Base-by-base conservation (phyloP, 2,113 vertebrate genomes). In the Danionella cerebrum region DNA sequence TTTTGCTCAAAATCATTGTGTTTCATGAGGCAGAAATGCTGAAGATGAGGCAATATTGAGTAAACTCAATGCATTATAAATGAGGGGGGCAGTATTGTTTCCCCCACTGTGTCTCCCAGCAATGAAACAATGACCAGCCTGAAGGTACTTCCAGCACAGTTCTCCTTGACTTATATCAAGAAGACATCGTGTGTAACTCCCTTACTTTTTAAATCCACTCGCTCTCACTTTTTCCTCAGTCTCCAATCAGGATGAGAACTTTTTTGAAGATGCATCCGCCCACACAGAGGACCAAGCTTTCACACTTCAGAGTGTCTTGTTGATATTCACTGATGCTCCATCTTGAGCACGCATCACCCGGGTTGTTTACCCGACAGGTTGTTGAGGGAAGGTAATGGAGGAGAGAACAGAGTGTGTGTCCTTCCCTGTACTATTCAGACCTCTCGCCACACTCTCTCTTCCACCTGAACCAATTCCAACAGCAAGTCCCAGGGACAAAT, bases 381-480 rank as follows among this genome's bases (percentile, higher is more conserved):
- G 39, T 35, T 29, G 16, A 53, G 29, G 14, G 27, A n/a, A 31
- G 45, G 31, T 1, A n/a, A 14, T 8, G 44, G 54, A 18, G 41
- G 50, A n/a, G n/a, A n/a, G 36, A 50, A 7, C 13, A 25, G 42
- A 1, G 38, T 44, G 16, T 53, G 64, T 71, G 54, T 74, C 77
- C 78, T 74, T 73, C 75, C 57, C 10, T 67, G 53, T 58, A 24
- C 47, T 66, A 27, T 68, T 42, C 60, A 64, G 29, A 65, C 54
- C 10, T 54, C 16, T 29, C 6, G 35, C 38, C 48, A 22, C 59
- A 59, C 72, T 2, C 69, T 76, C 67, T 76, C 60, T 52, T 53
- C 68, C 62, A 65, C 76, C 69, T 79, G 76, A 83, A 82, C 76
- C 83, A 85, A 85, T 85, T 83, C 79, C 70, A 77, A 76, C 76